Evolutionary conservation across 1,140 invertebrate species (phyloP), one percentile per base, ranked within the genome.

Genomic region (Lerema accius): DNA sequence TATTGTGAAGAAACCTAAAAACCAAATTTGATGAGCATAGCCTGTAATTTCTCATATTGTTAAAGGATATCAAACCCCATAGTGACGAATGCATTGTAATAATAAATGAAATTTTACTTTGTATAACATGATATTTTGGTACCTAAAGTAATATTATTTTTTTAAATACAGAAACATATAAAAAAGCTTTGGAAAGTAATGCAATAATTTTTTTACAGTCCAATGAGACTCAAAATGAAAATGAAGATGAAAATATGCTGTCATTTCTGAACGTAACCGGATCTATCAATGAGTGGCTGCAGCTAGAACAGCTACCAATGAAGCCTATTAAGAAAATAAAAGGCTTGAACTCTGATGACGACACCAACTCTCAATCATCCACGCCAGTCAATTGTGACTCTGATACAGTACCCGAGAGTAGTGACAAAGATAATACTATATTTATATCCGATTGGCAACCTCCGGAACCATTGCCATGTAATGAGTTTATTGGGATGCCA

Each of bases 401-500:
- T 0, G 65, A 65, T 5, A 28, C 17, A n/a, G 65, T 73, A 6
- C 40, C 40, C 28, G 56, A 58, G 15, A 40, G 37, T n/a, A 10
- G 32, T 4, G 56, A 61, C 3, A 19, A 62, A 10, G 28, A 45
- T 55, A 71, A 79, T 51, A 77, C 80, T 0, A 45, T 84, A 32
- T 86, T 82, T 45, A 79, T 90, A 72, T 76, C 83, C 0, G 83
- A 90, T 50, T 91, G 87, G 88, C 56, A 86, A 11, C 82, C 84
- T 4, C 70, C 88, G 6, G 78, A 84, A 56, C 76, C 80, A 2
- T 58, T 91, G 11, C 61, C 67, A 0, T 74, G 68, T 40, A 76
- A 65, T 13, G 67, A 92, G 39, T 94, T 95, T 61, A 77, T 81
- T n/a, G 84, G 51, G 26, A 63, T 87, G 40, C 85, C 85, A 11